A percentile compares a stretch with the other conserved stretches of the same genome.
Conservation (phyloP, 2,797 vertebrate genomes). For the Esox lucius region DNA sequence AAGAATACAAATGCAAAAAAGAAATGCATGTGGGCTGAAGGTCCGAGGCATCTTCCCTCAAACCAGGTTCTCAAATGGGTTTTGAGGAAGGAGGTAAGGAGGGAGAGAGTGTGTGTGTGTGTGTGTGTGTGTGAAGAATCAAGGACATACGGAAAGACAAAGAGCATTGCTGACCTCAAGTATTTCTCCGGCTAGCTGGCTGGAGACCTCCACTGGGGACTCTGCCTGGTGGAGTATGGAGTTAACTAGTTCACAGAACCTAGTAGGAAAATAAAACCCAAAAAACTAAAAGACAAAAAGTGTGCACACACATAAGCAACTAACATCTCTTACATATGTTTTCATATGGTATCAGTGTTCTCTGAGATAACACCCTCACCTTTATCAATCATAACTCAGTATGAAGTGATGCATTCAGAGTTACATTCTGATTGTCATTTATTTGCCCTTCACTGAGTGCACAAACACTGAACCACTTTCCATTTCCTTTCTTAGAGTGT, state of each 20-base stretch:
- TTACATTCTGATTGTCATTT: not conserved
- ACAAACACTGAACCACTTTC: not conserved
- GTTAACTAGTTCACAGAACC: slow-evolving; percentile 87
- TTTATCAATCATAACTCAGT: not conserved
- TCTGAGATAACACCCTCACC: not conserved
- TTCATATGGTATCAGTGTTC: slow-evolving; percentile 1
- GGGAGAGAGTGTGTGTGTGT: not conserved
- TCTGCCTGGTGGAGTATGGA: slow-evolving; percentile 75
- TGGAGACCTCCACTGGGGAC: slow-evolving; percentile 43
- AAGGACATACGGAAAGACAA: not conserved
- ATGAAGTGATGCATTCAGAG: not conserved
- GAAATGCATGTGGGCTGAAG: too few species aligned
- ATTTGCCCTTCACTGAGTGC: not conserved
- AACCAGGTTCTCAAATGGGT: not conserved
- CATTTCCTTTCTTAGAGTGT: not conserved
- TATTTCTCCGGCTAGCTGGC: slow-evolving; percentile 58
- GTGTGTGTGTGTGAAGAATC: too few species aligned
- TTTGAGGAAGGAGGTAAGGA: not conserved
- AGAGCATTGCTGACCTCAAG: slow-evolving; percentile 78
- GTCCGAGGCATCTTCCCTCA: not conserved
- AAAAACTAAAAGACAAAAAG: not conserved
- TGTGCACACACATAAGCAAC: not conserved
- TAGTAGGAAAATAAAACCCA: slow-evolving; percentile 40
- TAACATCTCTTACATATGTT: not conserved
- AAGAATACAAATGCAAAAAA: too few species aligned